Evolutionary conservation across 2,113 vertebrate genomes (phyloP), one percentile per base, ranked within the genome.

Genomic region (Indicator maculatus): DNA sequence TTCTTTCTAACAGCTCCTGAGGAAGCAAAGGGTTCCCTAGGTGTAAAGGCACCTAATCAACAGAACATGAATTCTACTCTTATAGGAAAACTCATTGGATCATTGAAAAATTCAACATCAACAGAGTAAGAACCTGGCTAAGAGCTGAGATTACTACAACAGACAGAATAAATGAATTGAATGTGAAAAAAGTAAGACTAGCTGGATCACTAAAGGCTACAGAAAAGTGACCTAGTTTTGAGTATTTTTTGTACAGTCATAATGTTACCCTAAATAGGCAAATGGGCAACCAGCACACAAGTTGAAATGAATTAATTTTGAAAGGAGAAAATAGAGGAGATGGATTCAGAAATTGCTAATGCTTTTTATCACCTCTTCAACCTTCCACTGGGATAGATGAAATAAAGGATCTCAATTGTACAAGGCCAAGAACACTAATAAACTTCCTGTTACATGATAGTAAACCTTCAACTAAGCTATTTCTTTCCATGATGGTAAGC

Each of bases 391-490:
- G 12, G 21, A 52, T 24, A 28, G n/a, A 38, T 28, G 52, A 94
- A 71, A 77, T 63, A 45, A 50, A 16, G 81, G 7, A 44, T 12
- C 8, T 47, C 36, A 85, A 2, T 70, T 91, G 12, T 88, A 45
- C 39, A 80, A 88, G 30, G 45, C 60, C 44, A 88, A 87, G 27
- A 88, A 83, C 24, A 66, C 12, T 63, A 58, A 69, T 58, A 66
- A 63, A 61, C 60, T 74, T 67, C 18, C 14, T 56, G 9, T 86
- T 90, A 67, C 5, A 4, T 28, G 67, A 21, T 39, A 81, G 30
- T 67, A 93, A 91, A 80, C 18, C 26, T 88, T 94, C 70, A 93
- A 38, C 44, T 89, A 90, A 93, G 39, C 41, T 90, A 19, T 88
- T 91, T 93, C 36, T 88, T 89, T 88, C 17, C n/a, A 50, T 59